Evolutionary conservation across 2,113 vertebrate species (phyloP).

Genomic region (Dicerorhinus sumatrensis): DNA sequence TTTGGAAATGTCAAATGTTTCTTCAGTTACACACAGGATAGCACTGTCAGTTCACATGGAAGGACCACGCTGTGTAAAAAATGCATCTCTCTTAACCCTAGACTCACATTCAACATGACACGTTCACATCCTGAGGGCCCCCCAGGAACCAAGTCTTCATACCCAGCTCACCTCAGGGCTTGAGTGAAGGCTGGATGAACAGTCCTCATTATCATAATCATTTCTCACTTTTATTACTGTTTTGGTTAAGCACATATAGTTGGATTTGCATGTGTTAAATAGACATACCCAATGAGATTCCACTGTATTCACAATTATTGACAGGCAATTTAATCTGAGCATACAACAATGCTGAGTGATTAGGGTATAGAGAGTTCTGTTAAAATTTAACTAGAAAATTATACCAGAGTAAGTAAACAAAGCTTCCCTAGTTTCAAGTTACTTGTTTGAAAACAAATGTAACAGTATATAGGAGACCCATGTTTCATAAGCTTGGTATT

Average conservation of each 20-base stretch:
- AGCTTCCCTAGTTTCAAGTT: not conserved
- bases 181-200: not conserved
- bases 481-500: not conserved
- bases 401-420: not conserved
- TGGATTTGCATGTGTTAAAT: not conserved
- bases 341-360: not conserved
- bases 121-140: not conserved
- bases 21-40: not conserved
- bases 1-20: not conserved
- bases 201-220: not conserved
- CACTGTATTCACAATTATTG: not conserved
- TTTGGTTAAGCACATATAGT: not conserved
- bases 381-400: conserved; percentile 33
- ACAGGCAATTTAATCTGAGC: not conserved
- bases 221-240: not conserved
- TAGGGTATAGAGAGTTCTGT: not conserved
- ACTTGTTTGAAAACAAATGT: conserved; percentile 31
- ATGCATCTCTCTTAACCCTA: not conserved
- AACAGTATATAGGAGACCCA: not conserved
- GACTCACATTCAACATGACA: not conserved
- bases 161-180: not conserved
- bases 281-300: not conserved
- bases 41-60: not conserved
- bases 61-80: not conserved
- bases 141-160: not conserved